These are phyloP conservation scores for Galago senegalensis DNA, from an alignment of 2,797 vertebrate genomes.

Conservation along the genomic window DNA sequence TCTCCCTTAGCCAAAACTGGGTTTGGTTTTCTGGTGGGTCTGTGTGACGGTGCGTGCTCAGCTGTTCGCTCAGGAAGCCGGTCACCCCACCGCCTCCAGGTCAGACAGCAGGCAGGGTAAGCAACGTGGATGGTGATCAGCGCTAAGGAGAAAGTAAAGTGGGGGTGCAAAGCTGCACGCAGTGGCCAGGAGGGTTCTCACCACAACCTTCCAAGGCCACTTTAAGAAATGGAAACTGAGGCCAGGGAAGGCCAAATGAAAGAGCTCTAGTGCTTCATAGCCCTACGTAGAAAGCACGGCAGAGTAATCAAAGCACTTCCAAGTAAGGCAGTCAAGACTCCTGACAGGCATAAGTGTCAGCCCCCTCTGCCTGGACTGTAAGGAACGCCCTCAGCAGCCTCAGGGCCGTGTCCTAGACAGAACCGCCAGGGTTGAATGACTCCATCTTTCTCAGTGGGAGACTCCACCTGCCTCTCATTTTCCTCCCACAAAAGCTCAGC, in stretches of 20 bases:
- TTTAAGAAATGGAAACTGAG: not conserved
- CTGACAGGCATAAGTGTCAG: not conserved
- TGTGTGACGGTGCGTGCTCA: not conserved
- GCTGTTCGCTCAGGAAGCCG: not conserved
- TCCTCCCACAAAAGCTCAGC: not conserved
- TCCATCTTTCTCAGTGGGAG: not conserved
- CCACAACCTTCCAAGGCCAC: not conserved
- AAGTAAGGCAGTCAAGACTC: not conserved
- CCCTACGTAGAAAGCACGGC: not conserved
- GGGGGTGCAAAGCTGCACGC: not conserved
- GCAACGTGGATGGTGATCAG: not conserved
- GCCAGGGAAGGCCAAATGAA: not conserved
- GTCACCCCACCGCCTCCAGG: not conserved
- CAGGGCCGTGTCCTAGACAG: too few relatives aligned
- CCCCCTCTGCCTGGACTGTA: not conserved
- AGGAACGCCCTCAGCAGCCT: not conserved
- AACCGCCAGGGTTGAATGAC: too few relatives aligned
- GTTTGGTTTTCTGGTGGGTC: not conserved
- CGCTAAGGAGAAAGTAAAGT: not conserved
- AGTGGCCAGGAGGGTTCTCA: not conserved
- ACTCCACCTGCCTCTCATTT: not conserved
- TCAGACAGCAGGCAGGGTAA: not conserved
- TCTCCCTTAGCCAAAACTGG: not conserved
- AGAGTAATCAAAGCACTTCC: not conserved
- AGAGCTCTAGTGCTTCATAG: accelerated